Conservation (phyloP, 2,113 vertebrate species). For the Microcebus ravelobensis region DNA sequence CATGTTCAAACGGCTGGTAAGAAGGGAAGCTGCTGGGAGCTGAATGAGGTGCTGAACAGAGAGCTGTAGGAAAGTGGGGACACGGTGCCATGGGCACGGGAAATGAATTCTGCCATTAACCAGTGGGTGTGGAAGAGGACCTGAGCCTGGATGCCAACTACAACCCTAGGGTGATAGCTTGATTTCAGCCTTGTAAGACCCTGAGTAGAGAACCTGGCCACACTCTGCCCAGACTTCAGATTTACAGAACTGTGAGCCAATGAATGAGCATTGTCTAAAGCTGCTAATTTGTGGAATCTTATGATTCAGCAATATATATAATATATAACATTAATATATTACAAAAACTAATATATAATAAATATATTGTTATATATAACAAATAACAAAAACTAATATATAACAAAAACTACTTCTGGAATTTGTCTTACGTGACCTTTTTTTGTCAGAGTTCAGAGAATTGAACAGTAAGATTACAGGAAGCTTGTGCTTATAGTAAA, state of each 20-base stretch:
- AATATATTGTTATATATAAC: too few relatives aligned
- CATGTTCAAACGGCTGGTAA: background rate
- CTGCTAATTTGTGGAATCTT: background rate
- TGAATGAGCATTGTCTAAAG: background rate
- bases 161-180: background rate
- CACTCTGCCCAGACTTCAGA: background rate
- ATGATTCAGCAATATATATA: background rate
- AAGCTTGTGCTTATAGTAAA: background rate
- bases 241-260: background rate
- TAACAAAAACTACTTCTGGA: background rate
- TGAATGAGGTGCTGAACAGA: background rate
- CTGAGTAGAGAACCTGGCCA: background rate
- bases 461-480: background rate
- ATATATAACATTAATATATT: too few relatives aligned
- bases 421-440: background rate
- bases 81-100: too few relatives aligned
- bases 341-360: background rate
- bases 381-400: too few relatives aligned
- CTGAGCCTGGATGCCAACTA: background rate
- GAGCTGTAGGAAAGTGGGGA: background rate
- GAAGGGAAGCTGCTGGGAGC: background rate
- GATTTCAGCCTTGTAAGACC: background rate
- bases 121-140: background rate
- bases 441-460: background rate
- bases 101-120: background rate